Conservation (phyloP, 2,888 invertebrate species). For the Aricia artaxerxes region DNA sequence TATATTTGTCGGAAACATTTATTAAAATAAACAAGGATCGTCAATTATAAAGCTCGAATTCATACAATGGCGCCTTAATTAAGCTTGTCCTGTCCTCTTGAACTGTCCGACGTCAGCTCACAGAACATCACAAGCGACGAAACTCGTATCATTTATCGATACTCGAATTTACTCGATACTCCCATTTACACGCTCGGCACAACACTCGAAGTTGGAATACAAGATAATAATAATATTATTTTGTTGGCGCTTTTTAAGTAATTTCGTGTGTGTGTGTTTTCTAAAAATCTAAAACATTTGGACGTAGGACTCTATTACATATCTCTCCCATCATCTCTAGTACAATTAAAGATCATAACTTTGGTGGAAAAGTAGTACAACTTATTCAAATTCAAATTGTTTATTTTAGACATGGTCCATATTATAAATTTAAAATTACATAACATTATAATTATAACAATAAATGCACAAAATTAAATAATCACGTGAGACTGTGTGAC, state of each 20-base stretch:
- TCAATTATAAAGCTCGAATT: slow-evolving; percentile 6
- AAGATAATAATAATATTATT: not conserved
- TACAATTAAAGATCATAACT: no score
- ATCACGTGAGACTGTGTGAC: no score
- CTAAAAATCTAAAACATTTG: not conserved
- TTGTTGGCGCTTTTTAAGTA: not conserved
- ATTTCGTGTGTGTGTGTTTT: not conserved
- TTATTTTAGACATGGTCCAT: no score
- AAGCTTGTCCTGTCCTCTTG: slow-evolving; percentile 24
- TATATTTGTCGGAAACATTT: slow-evolving; percentile 8
- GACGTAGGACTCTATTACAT: not conserved
- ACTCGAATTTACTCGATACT: not conserved
- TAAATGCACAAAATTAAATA: no score
- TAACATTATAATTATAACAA: no score
- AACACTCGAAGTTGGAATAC: not conserved
- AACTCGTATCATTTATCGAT: slow-evolving; percentile 20
- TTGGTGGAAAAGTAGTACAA: no score
- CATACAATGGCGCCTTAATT: slow-evolving; percentile 25
- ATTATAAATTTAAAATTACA: no score
- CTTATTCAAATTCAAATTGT: no score
- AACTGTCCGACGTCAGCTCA: slow-evolving; percentile 25
- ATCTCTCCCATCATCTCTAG: no score
- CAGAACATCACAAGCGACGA: not conserved
- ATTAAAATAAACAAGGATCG: not conserved
- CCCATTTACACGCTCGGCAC: slow-evolving; percentile 6